Conservation (phyloP, 2,113 vertebrate species). For the Cynocephalus volans region DNA sequence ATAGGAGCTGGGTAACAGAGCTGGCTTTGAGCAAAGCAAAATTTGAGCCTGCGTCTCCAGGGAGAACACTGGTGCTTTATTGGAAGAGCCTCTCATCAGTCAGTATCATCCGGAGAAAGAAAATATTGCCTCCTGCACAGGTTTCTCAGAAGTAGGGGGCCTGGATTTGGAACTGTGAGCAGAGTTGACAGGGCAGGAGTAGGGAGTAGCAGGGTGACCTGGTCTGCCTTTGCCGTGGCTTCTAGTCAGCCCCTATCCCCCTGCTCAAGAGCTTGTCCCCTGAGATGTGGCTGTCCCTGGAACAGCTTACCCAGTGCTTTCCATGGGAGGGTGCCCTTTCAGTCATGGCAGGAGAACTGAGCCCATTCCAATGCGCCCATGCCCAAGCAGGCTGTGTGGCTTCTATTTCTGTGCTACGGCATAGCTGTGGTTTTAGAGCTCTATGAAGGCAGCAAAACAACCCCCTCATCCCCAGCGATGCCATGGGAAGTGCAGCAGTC, state of each 20-base stretch:
- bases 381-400: not conserved
- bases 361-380: not conserved
- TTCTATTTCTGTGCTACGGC: constrained; percentile 8
- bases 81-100: not conserved
- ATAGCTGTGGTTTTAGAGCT: constrained; percentile 1
- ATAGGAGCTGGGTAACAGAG: not conserved
- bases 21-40: not conserved
- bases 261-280: not conserved
- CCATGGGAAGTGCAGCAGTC: not conserved
- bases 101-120: not conserved
- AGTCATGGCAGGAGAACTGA: not conserved
- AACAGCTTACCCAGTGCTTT: not conserved
- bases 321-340: not conserved
- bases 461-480: rapidly evolving
- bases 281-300: not conserved
- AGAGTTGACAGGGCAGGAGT: not conserved
- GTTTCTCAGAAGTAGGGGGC: not conserved
- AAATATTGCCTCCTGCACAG: not conserved
- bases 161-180: not conserved
- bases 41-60: constrained; percentile 14
- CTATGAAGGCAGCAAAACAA: not conserved
- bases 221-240: not conserved
- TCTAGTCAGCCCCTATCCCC: not conserved
- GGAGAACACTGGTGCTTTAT: constrained; percentile 14
- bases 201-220: no score